Conservation (phyloP, 1,140 invertebrate genomes). For the Colletes latitarsis region DNA sequence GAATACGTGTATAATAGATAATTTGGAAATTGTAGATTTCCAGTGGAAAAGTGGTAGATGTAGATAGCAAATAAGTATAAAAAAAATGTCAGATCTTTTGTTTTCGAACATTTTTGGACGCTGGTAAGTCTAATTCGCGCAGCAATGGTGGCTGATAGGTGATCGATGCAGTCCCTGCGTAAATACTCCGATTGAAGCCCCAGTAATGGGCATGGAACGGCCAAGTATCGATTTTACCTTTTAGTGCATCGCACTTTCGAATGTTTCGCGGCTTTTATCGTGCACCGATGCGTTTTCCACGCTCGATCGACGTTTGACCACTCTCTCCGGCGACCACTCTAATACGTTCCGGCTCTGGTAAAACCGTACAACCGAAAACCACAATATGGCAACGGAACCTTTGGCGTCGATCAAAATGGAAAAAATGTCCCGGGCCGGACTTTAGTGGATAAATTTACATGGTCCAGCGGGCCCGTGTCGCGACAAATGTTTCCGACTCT, state of each 20-base stretch:
- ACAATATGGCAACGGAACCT: conserved; percentile 36
- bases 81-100: no score
- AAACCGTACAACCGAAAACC: conserved; percentile 53
- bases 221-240: conserved; percentile 49
- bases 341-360: conserved; percentile 13
- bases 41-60: no score
- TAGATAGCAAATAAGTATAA: no score
- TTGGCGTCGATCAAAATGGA: conserved; percentile 35
- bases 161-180: no score
- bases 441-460: background rate
- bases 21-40: no score
- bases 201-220: no score
- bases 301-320: conserved; percentile 56
- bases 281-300: conserved; percentile 60
- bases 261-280: conserved; percentile 65
- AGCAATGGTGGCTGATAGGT: no score
- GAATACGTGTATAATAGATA: no score
- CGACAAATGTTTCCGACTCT: background rate
- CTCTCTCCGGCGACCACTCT: conserved; percentile 24
- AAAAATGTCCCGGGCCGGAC: background rate
- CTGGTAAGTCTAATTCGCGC: no score
- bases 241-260: conserved; percentile 60
- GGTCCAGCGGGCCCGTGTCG: background rate
- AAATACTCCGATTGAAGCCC: no score
- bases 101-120: no score